Evolutionary conservation across 1,140 invertebrate species (phyloP).

Genomic region (Heliconius eleuchia): DNA sequence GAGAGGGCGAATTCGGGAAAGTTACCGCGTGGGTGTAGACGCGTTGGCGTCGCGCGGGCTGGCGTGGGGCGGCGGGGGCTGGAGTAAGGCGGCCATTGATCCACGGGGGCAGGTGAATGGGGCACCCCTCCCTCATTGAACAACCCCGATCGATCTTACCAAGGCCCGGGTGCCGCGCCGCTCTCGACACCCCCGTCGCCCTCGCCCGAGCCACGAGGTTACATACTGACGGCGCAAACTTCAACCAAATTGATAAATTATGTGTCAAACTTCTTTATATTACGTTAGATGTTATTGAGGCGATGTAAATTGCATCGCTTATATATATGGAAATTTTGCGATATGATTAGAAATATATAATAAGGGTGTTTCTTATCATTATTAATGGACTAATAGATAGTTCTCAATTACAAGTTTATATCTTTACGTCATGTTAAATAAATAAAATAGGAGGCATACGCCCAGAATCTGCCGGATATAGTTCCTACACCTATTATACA

Average conservation of each 20-base stretch:
- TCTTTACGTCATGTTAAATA: background rate
- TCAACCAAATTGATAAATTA: slow-evolving; percentile 9
- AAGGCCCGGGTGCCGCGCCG: slow-evolving; percentile 14
- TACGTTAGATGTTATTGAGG: background rate
- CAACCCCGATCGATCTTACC: slow-evolving; percentile 57
- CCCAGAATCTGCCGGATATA: too few relatives aligned
- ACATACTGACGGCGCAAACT: slow-evolving; percentile 7
- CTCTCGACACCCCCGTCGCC: background rate
- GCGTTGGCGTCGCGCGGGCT: slow-evolving; percentile 56
- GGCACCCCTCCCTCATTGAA: slow-evolving; percentile 61
- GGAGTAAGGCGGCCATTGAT: slow-evolving; percentile 73
- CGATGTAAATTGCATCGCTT: background rate
- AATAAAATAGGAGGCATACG: too few relatives aligned
- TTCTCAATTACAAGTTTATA: background rate
- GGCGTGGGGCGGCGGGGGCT: slow-evolving; percentile 36
- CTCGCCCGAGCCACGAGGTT: background rate
- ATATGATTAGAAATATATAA: background rate
- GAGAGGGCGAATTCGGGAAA: slow-evolving; percentile 65
- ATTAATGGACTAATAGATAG: background rate
- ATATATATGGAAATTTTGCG: background rate
- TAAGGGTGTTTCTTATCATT: background rate
- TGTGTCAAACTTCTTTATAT: background rate
- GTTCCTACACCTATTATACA: too few relatives aligned
- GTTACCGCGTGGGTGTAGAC: slow-evolving; percentile 66
- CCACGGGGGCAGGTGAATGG: slow-evolving; percentile 75